A percentile compares a stretch with the other conserved stretches of the same genome.
Evolutionary conservation across 2,888 invertebrate species (phyloP).

Genomic region (Heliconius ethilla): DNA sequence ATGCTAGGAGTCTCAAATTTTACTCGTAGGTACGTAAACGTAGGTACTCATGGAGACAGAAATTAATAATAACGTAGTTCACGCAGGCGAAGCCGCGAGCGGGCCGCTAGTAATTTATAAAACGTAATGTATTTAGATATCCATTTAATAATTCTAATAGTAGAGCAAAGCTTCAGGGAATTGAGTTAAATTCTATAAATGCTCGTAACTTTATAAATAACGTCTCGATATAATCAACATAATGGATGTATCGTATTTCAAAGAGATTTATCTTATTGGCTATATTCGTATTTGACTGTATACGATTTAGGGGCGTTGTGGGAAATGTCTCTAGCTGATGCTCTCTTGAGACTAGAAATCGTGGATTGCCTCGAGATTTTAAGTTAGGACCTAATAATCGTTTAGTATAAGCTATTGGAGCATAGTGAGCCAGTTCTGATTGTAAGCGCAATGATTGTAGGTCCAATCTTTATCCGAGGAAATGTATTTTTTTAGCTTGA

Average conservation of each 20-base stretch:
- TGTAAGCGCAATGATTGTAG: too few species aligned
- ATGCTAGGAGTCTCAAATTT: too few species aligned
- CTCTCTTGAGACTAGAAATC: neutral
- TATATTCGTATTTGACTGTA: constrained; percentile 6
- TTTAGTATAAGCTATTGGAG: too few species aligned
- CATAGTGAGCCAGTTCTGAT: neutral
- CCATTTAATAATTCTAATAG: constrained; percentile 1
- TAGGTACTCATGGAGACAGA: too few species aligned
- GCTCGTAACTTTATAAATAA: constrained; percentile 2
- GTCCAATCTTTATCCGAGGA: too few species aligned
- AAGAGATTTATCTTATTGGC: constrained; percentile 18
- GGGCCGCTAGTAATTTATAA: neutral
- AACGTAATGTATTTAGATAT: neutral
- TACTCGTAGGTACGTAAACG: too few species aligned
- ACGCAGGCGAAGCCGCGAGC: too few species aligned
- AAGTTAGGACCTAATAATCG: neutral
- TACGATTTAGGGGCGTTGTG: constrained; percentile 12
- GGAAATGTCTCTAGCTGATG: constrained; percentile 12
- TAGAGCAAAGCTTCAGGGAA: neutral
- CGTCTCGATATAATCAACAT: constrained; percentile 9
- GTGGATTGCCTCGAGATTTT: neutral
- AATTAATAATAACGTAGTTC: too few species aligned
- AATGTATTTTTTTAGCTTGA: too few species aligned
- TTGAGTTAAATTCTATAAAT: constrained; percentile 12
- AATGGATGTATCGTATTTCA: constrained; percentile 21